Base-by-base conservation (phyloP, 2,797 vertebrate genomes). In the Peromyscus melanophrys region DNA sequence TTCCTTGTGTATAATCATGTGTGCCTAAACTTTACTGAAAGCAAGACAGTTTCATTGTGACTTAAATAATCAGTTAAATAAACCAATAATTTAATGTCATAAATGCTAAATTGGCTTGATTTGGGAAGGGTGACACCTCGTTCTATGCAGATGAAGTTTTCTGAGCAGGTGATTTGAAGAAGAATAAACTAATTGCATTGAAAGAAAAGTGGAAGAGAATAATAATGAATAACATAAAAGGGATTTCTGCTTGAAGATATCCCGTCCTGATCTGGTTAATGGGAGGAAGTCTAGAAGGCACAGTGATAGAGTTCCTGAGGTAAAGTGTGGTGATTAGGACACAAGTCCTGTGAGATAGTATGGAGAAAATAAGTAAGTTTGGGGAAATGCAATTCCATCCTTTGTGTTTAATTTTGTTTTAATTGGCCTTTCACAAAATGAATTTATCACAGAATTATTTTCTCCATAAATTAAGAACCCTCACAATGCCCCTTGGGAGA, bases 371-470 rank as follows among this genome's bases (percentile, higher is more conserved):
- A 97, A 96, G 88, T 76, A 92, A 89, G 71, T 94, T 80, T 92
- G 85, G 83, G 78, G 73, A 96, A 95, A 98, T 97, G 57, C 57
- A 71, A 37, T 87, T 95, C 52, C 34, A 87, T 95, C 83, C 80
- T 94, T 93, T 93, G 83, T 93, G 93, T 93, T 96, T 96, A 94
- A 95, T 96, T 98, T 96, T 87, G 31, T 76, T 91, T 95, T 97
- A 97, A 94, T 87, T 96, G 93, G 90, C 89, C 89, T 96, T 95
- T 89, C 13, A 94, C 83, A 89, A 96, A 96, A 89, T 95, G 86
- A 96, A 92, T 89, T 96, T 89, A 93, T 96, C 69, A 93, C 73
- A 71, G 91, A 95, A 96, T 95, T 95, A 94, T 96, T 97, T 97
- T 96, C 16, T 37, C 49, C 67, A 76, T 95, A 96, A 95, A 89